These are phyloP conservation scores for Lucilia sericata DNA, from an alignment of 1,140 invertebrate species.

Conservation along the genomic window DNA sequence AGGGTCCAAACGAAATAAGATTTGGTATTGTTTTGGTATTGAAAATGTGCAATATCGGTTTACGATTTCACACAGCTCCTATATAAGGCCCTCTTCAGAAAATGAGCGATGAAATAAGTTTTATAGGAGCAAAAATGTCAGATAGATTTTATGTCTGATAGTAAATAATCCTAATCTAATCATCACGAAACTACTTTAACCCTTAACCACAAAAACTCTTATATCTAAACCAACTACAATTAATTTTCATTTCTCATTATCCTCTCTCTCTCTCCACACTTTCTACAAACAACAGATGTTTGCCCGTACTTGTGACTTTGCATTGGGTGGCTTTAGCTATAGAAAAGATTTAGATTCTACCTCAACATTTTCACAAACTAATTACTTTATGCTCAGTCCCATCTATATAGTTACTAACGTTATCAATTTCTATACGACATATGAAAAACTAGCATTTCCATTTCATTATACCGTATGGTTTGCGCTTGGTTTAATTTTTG, in stretches of 20 bases:
- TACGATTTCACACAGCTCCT: too few species aligned
- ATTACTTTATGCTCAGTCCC: conserved; percentile 61
- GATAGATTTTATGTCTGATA: too few species aligned
- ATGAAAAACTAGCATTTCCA: conserved; percentile 61
- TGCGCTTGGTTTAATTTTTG: conserved; percentile 49
- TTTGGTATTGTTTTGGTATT: too few species aligned
- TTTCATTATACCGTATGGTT: conserved; percentile 55
- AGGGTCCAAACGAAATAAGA: too few species aligned
- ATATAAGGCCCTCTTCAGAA: too few species aligned
- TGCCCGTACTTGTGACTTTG: conserved; percentile 52
- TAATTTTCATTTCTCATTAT: conserved; percentile 20
- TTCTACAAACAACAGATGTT: conserved; percentile 44
- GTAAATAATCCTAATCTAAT: too few species aligned
- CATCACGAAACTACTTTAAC: not conserved
- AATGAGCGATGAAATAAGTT: too few species aligned
- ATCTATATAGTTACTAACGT: conserved; percentile 62
- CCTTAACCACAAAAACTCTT: not conserved
- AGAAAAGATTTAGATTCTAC: conserved; percentile 51
- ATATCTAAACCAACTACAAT: not conserved
- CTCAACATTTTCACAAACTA: conserved; percentile 58
- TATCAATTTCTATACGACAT: conserved; percentile 56
- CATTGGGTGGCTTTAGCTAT: conserved; percentile 58
- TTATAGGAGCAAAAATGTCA: too few species aligned
- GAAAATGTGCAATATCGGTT: too few species aligned
- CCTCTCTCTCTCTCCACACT: too few species aligned